A percentile compares a stretch with the other conserved stretches of the same genome.
These are phyloP conservation scores for Camponotus floridanus DNA, from an alignment of 1,140 invertebrate genomes.

Conservation along the genomic window DNA sequence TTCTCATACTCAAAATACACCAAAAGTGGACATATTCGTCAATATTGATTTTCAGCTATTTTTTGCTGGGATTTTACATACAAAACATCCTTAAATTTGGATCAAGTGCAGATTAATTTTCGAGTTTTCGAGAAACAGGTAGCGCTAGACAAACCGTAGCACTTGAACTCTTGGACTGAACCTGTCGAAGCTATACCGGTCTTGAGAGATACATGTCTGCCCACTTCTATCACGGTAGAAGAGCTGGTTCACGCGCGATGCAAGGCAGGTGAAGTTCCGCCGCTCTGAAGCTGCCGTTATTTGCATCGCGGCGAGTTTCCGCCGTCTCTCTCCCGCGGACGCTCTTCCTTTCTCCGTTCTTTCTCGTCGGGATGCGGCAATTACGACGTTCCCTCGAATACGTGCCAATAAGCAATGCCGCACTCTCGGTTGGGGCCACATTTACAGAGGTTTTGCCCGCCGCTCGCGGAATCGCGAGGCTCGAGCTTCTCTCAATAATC, in stretches of 20 bases:
- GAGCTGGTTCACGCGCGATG: slow-evolving; percentile 69
- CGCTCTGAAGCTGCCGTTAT: slow-evolving; percentile 66
- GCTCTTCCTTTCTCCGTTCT: background rate
- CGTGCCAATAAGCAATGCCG: slow-evolving; percentile 40
- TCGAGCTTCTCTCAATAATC: slow-evolving; percentile 4
- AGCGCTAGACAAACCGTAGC: background rate
- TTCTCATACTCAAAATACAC: too few relatives aligned
- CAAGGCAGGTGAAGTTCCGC: slow-evolving; percentile 77
- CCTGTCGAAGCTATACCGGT: background rate
- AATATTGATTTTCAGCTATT: too few relatives aligned
- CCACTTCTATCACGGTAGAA: slow-evolving; percentile 63
- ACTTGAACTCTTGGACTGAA: background rate
- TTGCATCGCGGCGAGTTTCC: slow-evolving; percentile 67
- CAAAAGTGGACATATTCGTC: too few relatives aligned
- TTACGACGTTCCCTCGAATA: slow-evolving; percentile 47
- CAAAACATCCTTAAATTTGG: background rate
- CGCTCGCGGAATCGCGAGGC: slow-evolving; percentile 16
- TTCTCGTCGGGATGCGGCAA: slow-evolving; percentile 42
- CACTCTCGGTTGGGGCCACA: background rate
- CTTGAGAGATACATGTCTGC: slow-evolving; percentile 64
- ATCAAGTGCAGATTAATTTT: slow-evolving; percentile 3
- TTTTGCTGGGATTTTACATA: too few relatives aligned
- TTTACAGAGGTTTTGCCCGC: background rate
- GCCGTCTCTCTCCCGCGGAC: background rate
- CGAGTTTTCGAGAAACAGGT: background rate